Conservation (phyloP, 2,888 invertebrate species). For the Sphinx pinastri region DNA sequence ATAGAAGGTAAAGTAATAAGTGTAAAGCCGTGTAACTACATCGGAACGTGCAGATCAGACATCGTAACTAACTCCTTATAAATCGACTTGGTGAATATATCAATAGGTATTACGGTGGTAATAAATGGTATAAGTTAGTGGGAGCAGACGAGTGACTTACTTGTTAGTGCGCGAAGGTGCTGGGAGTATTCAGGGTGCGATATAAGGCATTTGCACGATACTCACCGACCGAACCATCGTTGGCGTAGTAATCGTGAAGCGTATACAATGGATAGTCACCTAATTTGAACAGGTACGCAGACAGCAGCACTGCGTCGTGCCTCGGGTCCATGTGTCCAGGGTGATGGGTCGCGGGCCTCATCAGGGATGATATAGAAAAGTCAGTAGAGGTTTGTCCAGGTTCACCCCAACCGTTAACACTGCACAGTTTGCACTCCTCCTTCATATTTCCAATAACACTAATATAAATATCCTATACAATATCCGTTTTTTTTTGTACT, state of each 20-base stretch:
- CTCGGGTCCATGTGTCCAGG: slow-evolving; percentile 69
- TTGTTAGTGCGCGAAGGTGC: slow-evolving; percentile 43
- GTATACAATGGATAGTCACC: slow-evolving; percentile 82
- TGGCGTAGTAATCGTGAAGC: slow-evolving; percentile 74
- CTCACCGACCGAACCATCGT: slow-evolving; percentile 67
- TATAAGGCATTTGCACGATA: slow-evolving; percentile 65
- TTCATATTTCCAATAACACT: slow-evolving; percentile 74
- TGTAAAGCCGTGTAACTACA: slow-evolving; percentile 11
- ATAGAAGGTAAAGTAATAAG: slow-evolving; percentile 4
- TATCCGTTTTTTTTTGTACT: slow-evolving; percentile 83
- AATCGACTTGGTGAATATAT: not conserved
- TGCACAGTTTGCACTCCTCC: slow-evolving; percentile 81
- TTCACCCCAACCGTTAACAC: slow-evolving; percentile 75
- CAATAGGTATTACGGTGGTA: slow-evolving; percentile 3
- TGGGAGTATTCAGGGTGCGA: slow-evolving; percentile 51
- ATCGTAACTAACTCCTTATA: slow-evolving; percentile 19
- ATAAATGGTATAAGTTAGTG: slow-evolving; percentile 33
- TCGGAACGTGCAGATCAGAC: slow-evolving; percentile 28
- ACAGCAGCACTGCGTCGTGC: slow-evolving; percentile 76
- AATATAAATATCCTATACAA: slow-evolving; percentile 49
- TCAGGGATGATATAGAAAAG: slow-evolving; percentile 79
- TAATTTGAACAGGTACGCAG: slow-evolving; percentile 82
- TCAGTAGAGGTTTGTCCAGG: slow-evolving; percentile 67
- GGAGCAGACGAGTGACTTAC: slow-evolving; percentile 44
- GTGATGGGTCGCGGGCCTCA: slow-evolving; percentile 73